phyloP scores from a whole-genome alignment of 2,113 vertebrate species.

The Bos javanicus region DNA sequence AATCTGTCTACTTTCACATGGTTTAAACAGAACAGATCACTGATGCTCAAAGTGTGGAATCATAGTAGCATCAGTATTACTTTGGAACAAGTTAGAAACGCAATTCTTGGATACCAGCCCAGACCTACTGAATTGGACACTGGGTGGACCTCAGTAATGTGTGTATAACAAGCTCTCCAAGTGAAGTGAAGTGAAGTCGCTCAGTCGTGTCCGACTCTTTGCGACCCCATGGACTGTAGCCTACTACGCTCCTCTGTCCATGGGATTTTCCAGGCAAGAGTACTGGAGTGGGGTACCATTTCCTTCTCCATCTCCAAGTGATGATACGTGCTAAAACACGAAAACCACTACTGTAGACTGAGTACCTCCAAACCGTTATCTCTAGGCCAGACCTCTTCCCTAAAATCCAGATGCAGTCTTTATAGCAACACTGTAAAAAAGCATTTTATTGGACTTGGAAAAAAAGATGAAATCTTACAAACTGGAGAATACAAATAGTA shows the following conservation, averaged over 20 bases:
- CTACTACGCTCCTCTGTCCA: no score
- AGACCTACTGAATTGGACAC: not conserved
- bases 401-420: not conserved
- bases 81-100: not conserved
- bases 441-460: not conserved
- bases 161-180: not conserved
- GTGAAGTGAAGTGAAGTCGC: not conserved
- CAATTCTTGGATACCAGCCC: not conserved
- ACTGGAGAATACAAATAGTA: not conserved
- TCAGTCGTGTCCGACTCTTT: no score
- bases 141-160: not conserved
- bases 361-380: not conserved
- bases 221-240: no score
- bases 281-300: no score
- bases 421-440: not conserved
- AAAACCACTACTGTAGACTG: not conserved
- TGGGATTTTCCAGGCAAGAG: no score
- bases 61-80: not conserved
- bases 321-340: not conserved
- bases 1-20: not conserved
- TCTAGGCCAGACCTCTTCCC: not conserved
- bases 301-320: not conserved
- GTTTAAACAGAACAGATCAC: not conserved
- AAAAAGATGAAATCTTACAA: not conserved
- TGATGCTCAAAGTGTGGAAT: not conserved